Base-by-base conservation (phyloP, 2,113 vertebrate species). In the Coturnix japonica region DNA sequence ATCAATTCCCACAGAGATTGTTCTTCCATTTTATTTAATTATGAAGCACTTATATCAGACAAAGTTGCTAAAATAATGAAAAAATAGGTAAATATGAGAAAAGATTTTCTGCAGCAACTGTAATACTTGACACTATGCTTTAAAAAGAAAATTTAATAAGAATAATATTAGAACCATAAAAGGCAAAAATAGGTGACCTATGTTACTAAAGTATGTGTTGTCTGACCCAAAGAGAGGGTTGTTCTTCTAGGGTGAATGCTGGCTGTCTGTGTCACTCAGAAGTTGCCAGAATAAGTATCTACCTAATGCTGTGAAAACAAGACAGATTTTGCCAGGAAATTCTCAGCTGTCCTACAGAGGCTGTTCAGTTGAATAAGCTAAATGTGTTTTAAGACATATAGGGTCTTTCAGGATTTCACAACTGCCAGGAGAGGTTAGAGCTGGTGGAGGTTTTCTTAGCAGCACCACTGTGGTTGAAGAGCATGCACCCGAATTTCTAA, bases 401-500 rank as follows among this genome's bases (percentile, higher is more conserved):
- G 33, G 9, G 31, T 44, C 19, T 6, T n/a, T 39, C 16, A 35
- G 28, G 59, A 33, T 39, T 71, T 66, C 18, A 28, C 7, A 66
- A 28, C 22, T 43, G 15, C 47, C 6, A 21, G 53, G 37, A 81
- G 22, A 4, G 11, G 2, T 22, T 37, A 43, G 76, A 64, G 65
- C 20, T 46, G 69, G 20, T 33, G 53, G 33, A 19, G 11, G 43
- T 51, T 22, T 11, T 37, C 37, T n/a, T 17, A 60, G 44, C 7
- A 44, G 59, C 76, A 77, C 16, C 20, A 11, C 57, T 35, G 64
- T 9, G 18, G 19, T 39, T 72, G 72, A 46, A 44, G 43, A 87
- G 22, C 15, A 1, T 3, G 9, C 30, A 21, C 46, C 22, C 3
- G n/a, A 7, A 2, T 1, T 7, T 33, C 33, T 72, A 3, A 9